Evolutionary conservation across 2,113 vertebrate genomes (phyloP).

Genomic region (Lagenorhynchus albirostris): DNA sequence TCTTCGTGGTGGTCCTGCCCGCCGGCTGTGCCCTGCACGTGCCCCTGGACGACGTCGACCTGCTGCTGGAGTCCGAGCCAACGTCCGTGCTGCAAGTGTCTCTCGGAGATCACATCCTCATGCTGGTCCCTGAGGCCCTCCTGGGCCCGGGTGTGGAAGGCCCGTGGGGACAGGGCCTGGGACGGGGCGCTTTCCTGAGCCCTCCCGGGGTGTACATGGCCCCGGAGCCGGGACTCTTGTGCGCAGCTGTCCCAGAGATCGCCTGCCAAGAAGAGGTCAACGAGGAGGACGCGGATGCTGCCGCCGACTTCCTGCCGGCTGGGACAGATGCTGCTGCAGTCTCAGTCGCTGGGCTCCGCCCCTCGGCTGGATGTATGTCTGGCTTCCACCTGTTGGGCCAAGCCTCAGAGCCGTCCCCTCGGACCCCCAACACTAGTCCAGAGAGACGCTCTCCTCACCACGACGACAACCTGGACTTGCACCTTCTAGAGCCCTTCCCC

Average conservation of each 20-base stretch:
- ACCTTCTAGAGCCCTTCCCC: not conserved
- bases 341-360: not conserved
- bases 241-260: not conserved
- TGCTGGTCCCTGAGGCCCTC: constrained; percentile 17
- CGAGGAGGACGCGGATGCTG: not conserved
- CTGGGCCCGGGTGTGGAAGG: not conserved
- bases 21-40: not conserved
- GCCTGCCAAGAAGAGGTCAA: not conserved
- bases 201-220: no score
- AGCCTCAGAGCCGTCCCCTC: not conserved
- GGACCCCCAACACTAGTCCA: not conserved
- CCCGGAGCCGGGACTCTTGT: not conserved
- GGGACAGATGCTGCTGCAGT: not conserved
- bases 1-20: not conserved
- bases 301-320: not conserved
- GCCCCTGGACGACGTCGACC: not conserved
- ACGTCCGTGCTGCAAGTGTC: not conserved
- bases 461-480: not conserved
- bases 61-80: not conserved
- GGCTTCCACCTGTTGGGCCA: no score
- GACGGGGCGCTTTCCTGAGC: accelerated
- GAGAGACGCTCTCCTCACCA: not conserved
- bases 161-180: not conserved
- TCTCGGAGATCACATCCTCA: not conserved
- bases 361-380: no score